Base-by-base conservation (phyloP, 2,797 vertebrate species). In the Girardinus metallicus region DNA sequence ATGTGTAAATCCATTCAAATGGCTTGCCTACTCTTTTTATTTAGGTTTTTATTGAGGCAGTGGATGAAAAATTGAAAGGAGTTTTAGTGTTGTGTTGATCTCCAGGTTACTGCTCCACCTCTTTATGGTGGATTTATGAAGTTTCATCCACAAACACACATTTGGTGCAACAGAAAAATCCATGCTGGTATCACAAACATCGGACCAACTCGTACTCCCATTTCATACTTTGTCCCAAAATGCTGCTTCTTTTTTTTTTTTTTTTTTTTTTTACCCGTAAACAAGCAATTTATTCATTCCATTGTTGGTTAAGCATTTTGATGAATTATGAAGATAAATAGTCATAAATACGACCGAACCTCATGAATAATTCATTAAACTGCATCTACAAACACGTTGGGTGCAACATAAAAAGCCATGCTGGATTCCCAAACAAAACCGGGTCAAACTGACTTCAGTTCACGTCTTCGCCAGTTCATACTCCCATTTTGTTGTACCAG, bases 171-270 rank as follows among this genome's bases (percentile, higher is more conserved):
- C 82, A 87, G 49, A 81, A 81, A 90, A 68, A 78, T 71, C 77
- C 86, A 89, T 83, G 85, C 86, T 87, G 83, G 85, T 89, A 85
- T 87, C 80, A 87, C 62, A 53, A 76, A 85, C 72, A 88, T 89
- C 81, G 84, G 79, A 71, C 23, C 16, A 71, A 44, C 13, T 71
- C 0, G 36, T 70, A n/a, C 10, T 43, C 26, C 41, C 6, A 13
- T 64, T 39, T 39, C 34, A 66, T 23, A 66, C 34, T 23, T 31
- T 60, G 5, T 5, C 66, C 66, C 23, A 70, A 34, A 70, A 26
- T 43, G 41, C 39, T 43, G 23, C 8, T 53, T 6, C 46, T 46
- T 46, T 23, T 23, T 51, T 51, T 18, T 6, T 6, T 6, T 49
- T 46, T 46, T 15, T 66, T 70, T 12, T 70, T 13, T 13, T 70